A percentile compares a stretch with the other conserved stretches of the same genome.
phyloP scores from a whole-genome alignment of 2,797 vertebrate genomes.

The Squalus acanthias region DNA sequence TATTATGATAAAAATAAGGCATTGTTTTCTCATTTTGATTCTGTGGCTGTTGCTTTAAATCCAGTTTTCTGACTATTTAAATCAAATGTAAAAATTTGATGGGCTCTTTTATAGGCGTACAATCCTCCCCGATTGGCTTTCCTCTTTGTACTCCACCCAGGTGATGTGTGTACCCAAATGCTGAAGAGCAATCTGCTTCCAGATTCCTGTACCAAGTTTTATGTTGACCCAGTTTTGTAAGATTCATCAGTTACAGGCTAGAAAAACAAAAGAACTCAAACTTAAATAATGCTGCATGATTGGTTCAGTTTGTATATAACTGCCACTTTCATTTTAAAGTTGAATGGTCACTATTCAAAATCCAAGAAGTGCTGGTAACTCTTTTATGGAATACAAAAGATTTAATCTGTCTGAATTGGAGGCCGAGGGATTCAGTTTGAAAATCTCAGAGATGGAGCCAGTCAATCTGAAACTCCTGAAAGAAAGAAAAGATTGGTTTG shows the following conservation, averaged over 20 bases:
- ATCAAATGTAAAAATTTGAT: not conserved
- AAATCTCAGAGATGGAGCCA: not conserved
- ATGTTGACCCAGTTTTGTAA: not conserved
- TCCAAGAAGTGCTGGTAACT: not conserved
- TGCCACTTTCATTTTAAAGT: not conserved
- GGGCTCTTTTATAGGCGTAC: not conserved
- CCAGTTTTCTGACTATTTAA: not conserved
- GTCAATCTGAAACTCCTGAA: not conserved
- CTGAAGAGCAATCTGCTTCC: not conserved
- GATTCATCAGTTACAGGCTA: not conserved
- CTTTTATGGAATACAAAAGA: not conserved
- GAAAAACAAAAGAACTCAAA: not conserved
- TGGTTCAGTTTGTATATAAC: not conserved
- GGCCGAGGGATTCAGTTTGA: not conserved
- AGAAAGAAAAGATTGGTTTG: not conserved
- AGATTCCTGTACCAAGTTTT: not conserved
- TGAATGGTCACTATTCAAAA: not conserved
- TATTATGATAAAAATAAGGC: not conserved
- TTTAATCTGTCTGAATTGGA: not conserved
- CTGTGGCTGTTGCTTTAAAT: not conserved
- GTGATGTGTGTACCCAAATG: not conserved
- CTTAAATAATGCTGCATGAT: not conserved
- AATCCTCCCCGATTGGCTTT: not conserved
- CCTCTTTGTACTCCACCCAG: not conserved
- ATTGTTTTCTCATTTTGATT: not conserved